These are phyloP conservation scores for Acipenser oxyrinchus DNA, from an alignment of 2,797 vertebrate genomes.

Conservation along the genomic window DNA sequence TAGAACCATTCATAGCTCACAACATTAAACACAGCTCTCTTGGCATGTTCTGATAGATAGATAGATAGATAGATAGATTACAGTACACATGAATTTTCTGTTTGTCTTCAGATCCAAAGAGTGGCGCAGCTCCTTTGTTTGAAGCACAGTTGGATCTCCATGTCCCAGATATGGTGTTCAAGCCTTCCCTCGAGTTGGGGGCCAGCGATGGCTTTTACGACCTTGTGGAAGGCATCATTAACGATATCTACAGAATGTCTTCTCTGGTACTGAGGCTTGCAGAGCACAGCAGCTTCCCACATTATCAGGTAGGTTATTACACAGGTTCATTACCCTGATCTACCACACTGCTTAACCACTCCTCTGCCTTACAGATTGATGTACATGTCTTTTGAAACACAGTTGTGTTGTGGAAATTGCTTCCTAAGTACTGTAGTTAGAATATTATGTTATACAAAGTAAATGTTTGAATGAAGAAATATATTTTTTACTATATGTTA, in stretches of 20 bases:
- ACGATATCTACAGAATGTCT: conserved; percentile 65
- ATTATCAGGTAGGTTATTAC: conserved; percentile 76
- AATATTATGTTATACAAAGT: too few relatives aligned
- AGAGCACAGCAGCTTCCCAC: conserved; percentile 41
- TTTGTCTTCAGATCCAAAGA: conserved; percentile 55
- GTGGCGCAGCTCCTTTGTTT: conserved; percentile 66
- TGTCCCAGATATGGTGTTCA: conserved; percentile 74
- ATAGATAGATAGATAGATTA: neutral
- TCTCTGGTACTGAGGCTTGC: conserved; percentile 74
- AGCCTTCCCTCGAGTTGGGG: conserved; percentile 70
- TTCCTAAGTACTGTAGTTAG: too few relatives aligned
- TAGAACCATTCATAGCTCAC: too few relatives aligned
- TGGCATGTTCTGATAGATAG: too few relatives aligned
- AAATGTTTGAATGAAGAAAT: too few relatives aligned
- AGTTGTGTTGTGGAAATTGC: too few relatives aligned
- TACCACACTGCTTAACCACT: too few relatives aligned
- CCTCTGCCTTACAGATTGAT: too few relatives aligned
- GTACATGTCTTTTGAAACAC: too few relatives aligned
- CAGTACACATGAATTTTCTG: neutral
- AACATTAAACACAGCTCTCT: too few relatives aligned
- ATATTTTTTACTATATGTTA: too few relatives aligned
- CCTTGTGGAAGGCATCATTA: conserved; percentile 66
- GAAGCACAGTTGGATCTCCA: conserved; percentile 73
- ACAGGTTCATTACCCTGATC: too few relatives aligned
- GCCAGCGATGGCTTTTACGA: conserved; percentile 62